These are phyloP conservation scores for Drosophila eohydei DNA, from an alignment of 2,888 invertebrate genomes.

Conservation along the genomic window DNA sequence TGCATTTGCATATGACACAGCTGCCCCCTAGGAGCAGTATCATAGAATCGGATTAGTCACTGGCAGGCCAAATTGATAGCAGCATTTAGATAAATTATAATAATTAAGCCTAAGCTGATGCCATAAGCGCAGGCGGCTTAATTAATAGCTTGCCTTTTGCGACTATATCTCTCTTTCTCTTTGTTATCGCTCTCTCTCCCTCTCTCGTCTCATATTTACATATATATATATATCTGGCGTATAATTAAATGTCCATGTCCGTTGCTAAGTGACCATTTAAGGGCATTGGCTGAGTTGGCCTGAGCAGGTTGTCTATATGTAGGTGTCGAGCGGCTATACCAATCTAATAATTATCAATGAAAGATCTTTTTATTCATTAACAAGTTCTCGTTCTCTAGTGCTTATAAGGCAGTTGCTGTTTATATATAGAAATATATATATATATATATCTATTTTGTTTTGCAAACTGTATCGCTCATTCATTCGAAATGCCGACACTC, in stretches of 20 bases:
- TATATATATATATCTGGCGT: conserved; percentile 19
- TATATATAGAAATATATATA: background rate
- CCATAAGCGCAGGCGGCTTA: conserved; percentile 71
- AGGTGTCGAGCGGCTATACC: conserved; percentile 49
- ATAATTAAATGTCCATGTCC: conserved; percentile 51
- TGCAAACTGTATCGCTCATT: conserved; percentile 49
- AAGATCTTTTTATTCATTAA: conserved; percentile 71
- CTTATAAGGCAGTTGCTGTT: conserved; percentile 61
- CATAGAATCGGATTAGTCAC: conserved; percentile 47
- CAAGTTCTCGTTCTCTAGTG: conserved; percentile 60
- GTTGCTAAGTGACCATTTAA: conserved; percentile 65
- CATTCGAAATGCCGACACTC: conserved; percentile 49
- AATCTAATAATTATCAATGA: conserved; percentile 76
- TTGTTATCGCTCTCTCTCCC: conserved; percentile 2
- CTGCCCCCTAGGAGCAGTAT: conserved; percentile 17
- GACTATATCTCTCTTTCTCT: background rate
- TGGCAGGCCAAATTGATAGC: conserved; percentile 52
- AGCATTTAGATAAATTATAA: conserved; percentile 74
- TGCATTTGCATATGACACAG: conserved; percentile 69
- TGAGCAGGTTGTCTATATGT: conserved; percentile 44
- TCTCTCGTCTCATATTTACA: background rate
- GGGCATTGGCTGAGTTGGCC: conserved; percentile 59
- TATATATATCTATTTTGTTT: background rate
- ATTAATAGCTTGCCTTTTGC: conserved; percentile 59
- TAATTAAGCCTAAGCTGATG: conserved; percentile 56